A percentile compares a stretch with the other conserved stretches of the same genome.
Evolutionary conservation across 2,113 vertebrate genomes (phyloP).

Genomic region (Aplodontia rufa): DNA sequence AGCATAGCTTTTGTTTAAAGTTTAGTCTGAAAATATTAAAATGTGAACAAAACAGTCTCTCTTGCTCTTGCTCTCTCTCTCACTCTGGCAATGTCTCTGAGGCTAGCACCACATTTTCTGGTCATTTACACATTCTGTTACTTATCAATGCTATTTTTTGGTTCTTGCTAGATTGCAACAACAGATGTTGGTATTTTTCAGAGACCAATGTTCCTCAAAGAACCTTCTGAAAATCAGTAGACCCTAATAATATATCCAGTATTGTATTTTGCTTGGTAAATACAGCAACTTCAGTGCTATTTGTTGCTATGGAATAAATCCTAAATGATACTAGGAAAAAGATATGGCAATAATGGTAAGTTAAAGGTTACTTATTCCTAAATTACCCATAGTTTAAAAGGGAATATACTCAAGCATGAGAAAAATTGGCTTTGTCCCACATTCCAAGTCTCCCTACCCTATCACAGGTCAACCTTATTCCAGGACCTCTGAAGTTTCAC

Average conservation of each 20-base stretch:
- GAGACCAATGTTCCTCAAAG: neutral
- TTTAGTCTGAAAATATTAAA: constrained; percentile 20
- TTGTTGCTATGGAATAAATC: neutral
- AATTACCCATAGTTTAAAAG: neutral
- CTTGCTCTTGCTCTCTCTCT: neutral
- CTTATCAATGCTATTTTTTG: neutral
- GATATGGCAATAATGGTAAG: neutral
- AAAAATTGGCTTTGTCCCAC: neutral
- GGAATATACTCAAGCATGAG: neutral
- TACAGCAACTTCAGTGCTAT: neutral
- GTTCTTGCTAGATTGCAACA: neutral
- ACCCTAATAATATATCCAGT: neutral
- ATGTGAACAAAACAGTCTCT: neutral
- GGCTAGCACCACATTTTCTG: neutral
- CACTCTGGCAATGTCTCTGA: neutral
- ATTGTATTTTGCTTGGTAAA: neutral
- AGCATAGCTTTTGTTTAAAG: neutral
- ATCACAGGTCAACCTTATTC: neutral
- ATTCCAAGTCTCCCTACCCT: neutral
- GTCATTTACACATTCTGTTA: neutral
- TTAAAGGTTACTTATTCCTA: neutral
- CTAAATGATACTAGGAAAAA: neutral
- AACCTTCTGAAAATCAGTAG: neutral
- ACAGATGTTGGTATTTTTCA: neutral
- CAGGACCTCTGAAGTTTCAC: neutral